phyloP scores from a whole-genome alignment of 2,113 vertebrate species.

The Trematocara nigrifrons region DNA sequence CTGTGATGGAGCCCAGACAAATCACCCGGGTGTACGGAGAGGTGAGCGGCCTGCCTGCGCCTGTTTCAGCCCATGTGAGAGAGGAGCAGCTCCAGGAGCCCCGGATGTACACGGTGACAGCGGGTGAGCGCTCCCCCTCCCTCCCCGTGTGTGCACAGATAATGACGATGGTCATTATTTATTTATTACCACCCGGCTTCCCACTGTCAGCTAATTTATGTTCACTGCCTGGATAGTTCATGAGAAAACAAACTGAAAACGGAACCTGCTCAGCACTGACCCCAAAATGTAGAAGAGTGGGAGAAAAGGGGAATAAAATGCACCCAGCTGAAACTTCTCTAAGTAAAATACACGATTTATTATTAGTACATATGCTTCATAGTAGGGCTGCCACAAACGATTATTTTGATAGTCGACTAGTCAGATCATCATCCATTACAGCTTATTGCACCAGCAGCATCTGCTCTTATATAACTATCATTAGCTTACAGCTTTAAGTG shows the following conservation, averaged over 20 bases:
- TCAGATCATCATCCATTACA: no score
- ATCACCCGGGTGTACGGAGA: slow-evolving; percentile 51
- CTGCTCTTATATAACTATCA: no score
- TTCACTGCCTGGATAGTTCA: accelerated
- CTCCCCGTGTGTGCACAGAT: background rate
- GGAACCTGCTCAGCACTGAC: background rate
- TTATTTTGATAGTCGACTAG: no score
- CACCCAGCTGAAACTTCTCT: background rate
- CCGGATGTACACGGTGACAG: slow-evolving; percentile 30
- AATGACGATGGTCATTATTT: background rate
- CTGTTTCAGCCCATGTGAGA: slow-evolving; percentile 49
- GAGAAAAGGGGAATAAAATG: background rate
- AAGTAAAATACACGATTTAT: background rate
- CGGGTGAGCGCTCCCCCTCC: slow-evolving; percentile 34
- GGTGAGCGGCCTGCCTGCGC: slow-evolving; percentile 38
- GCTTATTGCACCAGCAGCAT: no score
- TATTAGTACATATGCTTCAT: background rate
- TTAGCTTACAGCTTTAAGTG: no score
- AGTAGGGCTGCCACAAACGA: no score
- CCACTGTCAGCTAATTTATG: background rate
- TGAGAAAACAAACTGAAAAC: background rate
- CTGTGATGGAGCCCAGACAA: slow-evolving; percentile 18
- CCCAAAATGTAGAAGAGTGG: background rate
- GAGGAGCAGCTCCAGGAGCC: slow-evolving; percentile 11
- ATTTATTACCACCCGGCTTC: background rate